Evolutionary conservation across 37 sponge, comb jelly and placozoan genomes (phyloP).

Genomic region (Dysidea cf. avara): DNA sequence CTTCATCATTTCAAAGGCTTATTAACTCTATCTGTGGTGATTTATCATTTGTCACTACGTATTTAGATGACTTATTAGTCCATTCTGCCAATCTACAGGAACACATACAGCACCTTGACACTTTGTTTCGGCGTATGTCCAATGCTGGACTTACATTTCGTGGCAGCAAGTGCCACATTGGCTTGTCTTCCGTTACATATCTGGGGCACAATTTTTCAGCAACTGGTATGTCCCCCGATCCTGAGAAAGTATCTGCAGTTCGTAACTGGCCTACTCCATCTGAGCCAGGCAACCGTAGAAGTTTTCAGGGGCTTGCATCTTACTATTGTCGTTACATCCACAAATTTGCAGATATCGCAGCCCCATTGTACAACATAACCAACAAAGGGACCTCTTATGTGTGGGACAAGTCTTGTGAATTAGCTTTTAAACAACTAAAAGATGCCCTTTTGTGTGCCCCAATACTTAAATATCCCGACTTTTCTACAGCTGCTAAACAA

Average conservation of each 20-base stretch:
- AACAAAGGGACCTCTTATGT: background rate
- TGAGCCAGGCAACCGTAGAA: too few relatives aligned
- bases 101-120: constrained; percentile 11
- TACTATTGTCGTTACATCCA: too few relatives aligned
- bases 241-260: background rate
- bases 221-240: too few relatives aligned
- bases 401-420: too few relatives aligned
- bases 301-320: too few relatives aligned
- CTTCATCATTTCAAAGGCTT: constrained; percentile 15
- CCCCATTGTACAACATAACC: too few relatives aligned
- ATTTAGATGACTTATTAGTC: constrained; percentile 45
- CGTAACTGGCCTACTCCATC: background rate
- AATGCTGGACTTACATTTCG: constrained; percentile 16
- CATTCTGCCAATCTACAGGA: constrained; percentile 12
- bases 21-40: constrained; percentile 17
- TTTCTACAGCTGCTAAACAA: background rate
- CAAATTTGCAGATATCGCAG: constrained; percentile 1
- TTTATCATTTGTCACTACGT: constrained; percentile 8
- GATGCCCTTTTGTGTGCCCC: background rate
- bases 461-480: background rate
- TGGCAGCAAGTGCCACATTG: constrained; percentile 23
- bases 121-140: constrained; percentile 2
- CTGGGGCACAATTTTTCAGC: too few relatives aligned
- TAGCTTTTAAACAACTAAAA: too few relatives aligned
- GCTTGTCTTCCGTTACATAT: constrained; percentile 3